Conservation (phyloP, 2,888 invertebrate genomes). For the Tubulanus polymorphus region DNA sequence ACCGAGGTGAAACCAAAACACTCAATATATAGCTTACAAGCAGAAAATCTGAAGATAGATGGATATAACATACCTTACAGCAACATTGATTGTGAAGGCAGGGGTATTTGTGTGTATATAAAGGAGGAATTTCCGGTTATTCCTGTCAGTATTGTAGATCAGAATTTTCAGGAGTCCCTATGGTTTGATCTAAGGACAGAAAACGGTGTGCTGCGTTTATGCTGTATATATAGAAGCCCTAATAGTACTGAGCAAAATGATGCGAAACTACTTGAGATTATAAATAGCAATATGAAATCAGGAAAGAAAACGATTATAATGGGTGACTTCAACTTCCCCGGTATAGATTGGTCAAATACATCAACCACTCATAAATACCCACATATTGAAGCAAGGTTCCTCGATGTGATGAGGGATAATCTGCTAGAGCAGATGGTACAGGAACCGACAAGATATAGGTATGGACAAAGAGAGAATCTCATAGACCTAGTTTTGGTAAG, state of each 20-base stretch:
- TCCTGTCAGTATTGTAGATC: not conserved
- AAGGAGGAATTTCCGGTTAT: not conserved
- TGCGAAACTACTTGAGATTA: no score
- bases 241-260: not conserved
- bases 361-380: not conserved
- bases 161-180: not conserved
- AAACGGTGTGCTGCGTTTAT: not conserved
- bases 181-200: not conserved
- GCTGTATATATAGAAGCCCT: not conserved
- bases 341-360: not conserved
- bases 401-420: not conserved
- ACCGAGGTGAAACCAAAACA: not conserved
- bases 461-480: not conserved
- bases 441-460: not conserved
- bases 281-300: not conserved
- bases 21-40: not conserved
- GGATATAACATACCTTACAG: not conserved
- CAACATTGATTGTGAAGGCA: not conserved
- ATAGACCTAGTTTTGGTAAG: not conserved
- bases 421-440: not conserved
- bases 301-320: not conserved
- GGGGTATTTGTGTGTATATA: not conserved
- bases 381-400: not conserved
- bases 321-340: not conserved
- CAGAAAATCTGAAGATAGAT: not conserved